phyloP scores from a whole-genome alignment of 2,113 vertebrate species.

The Oceanites oceanicus region DNA sequence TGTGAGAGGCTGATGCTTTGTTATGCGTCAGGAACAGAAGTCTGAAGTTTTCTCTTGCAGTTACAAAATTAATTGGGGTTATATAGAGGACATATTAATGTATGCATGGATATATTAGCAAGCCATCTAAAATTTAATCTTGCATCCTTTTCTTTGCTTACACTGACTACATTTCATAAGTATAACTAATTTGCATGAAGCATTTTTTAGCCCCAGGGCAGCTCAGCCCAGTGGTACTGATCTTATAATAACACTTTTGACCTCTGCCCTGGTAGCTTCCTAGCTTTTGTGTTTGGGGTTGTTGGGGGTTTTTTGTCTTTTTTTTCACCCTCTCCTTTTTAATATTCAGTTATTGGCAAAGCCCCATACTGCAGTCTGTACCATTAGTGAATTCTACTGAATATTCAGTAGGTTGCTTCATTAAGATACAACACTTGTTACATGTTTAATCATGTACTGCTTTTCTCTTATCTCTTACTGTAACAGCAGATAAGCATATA shows the following conservation, averaged over 20 bases:
- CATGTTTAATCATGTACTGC: slow-evolving; percentile 22
- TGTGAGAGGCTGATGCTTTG: background rate
- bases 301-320: background rate
- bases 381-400: background rate
- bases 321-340: background rate
- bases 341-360: slow-evolving; percentile 3
- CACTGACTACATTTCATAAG: background rate
- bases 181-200: background rate
- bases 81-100: slow-evolving; percentile 28
- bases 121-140: slow-evolving; percentile 34
- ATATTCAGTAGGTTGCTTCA: slow-evolving; percentile 42
- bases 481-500: background rate
- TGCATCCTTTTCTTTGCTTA: background rate
- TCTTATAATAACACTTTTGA: slow-evolving; percentile 4
- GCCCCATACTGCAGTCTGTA: background rate
- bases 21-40: background rate
- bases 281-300: background rate
- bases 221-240: background rate
- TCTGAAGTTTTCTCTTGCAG: slow-evolving; percentile 4
- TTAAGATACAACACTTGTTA: slow-evolving; percentile 41
- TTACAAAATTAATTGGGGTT: slow-evolving; percentile 50
- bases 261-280: slow-evolving; percentile 1
- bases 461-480: slow-evolving; percentile 25
- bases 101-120: slow-evolving; percentile 25
- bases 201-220: background rate